phyloP scores from a whole-genome alignment of 2,113 vertebrate genomes.

The Pampusana beccarii region DNA sequence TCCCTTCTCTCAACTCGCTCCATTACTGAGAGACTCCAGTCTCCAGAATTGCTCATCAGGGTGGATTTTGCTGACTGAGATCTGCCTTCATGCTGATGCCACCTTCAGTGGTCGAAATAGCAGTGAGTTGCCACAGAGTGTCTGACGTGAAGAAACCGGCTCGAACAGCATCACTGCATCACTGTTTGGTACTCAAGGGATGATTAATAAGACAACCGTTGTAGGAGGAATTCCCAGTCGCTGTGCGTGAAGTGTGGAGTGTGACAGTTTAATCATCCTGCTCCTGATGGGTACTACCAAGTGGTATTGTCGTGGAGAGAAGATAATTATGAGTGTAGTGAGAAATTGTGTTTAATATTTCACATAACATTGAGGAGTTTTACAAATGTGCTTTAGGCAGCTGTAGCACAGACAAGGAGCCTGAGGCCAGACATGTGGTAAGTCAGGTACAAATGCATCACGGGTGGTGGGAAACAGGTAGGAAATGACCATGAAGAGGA shows the following conservation, averaged over 20 bases:
- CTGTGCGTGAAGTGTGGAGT: background rate
- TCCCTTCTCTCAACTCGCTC: too few species aligned
- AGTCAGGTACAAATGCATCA: background rate
- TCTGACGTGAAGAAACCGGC: rapidly evolving
- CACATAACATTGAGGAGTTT: background rate
- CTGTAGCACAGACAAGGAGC: background rate
- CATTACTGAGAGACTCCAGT: background rate
- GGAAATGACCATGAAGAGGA: background rate
- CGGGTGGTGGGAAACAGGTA: background rate
- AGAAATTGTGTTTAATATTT: background rate
- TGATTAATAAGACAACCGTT: background rate
- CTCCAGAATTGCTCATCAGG: background rate
- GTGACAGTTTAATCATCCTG: background rate
- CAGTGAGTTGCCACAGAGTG: background rate
- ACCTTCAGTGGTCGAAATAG: background rate
- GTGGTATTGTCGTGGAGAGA: background rate
- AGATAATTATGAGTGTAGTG: background rate
- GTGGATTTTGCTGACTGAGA: background rate
- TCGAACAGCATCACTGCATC: background rate
- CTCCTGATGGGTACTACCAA: background rate
- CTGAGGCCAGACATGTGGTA: background rate
- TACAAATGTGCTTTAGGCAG: background rate
- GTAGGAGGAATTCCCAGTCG: background rate
- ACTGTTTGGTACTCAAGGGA: background rate
- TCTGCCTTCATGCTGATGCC: background rate